phyloP scores from a whole-genome alignment of 2,888 invertebrate species.

The Fissipunctia ypsillon region DNA sequence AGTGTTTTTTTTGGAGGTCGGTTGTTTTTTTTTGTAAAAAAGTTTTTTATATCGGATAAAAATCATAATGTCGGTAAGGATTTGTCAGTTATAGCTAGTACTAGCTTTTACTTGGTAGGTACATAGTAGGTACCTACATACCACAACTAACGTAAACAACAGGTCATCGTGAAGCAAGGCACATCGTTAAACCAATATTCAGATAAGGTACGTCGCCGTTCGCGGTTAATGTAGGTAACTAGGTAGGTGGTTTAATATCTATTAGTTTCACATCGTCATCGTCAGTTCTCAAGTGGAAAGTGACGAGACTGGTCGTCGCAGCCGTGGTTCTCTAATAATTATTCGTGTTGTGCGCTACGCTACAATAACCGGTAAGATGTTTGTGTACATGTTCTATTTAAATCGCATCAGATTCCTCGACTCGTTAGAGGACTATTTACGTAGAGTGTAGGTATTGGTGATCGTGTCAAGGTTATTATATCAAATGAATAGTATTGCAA shows the following conservation, averaged over 20 bases:
- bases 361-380: slow-evolving; percentile 73
- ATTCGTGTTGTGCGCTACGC: slow-evolving; percentile 62
- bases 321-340: slow-evolving; percentile 56
- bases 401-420: slow-evolving; percentile 50
- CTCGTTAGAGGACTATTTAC: slow-evolving; percentile 60
- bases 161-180: slow-evolving; percentile 61
- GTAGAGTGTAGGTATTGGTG: slow-evolving; percentile 3
- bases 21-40: no score
- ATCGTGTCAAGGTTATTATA: slow-evolving; percentile 50
- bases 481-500: slow-evolving; percentile 22
- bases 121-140: background rate
- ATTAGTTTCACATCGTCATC: slow-evolving; percentile 67
- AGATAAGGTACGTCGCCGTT: slow-evolving; percentile 75
- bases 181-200: slow-evolving; percentile 73
- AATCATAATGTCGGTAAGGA: no score
- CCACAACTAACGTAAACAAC: slow-evolving; percentile 34
- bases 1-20: no score
- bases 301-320: slow-evolving; percentile 66
- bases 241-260: slow-evolving; percentile 24
- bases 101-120: background rate
- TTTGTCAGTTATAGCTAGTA: background rate
- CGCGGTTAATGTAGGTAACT: slow-evolving; percentile 61
- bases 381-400: slow-evolving; percentile 65
- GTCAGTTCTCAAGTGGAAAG: slow-evolving; percentile 67
- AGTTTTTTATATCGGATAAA: no score